These are phyloP conservation scores for Pipistrellus pygmaeus DNA, from an alignment of 2,797 vertebrate genomes.

Conservation along the genomic window DNA sequence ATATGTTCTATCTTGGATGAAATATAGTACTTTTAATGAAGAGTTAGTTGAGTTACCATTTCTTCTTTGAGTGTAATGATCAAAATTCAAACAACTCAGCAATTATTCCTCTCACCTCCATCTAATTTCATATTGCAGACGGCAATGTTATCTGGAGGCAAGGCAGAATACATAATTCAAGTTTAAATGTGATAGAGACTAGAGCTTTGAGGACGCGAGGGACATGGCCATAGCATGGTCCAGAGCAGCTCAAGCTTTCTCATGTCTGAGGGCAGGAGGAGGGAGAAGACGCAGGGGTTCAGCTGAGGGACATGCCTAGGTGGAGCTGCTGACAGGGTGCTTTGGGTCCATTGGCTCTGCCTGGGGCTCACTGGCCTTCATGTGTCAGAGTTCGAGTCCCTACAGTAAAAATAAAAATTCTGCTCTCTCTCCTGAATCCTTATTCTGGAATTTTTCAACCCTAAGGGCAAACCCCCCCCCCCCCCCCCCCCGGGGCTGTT, in stretches of 20 bases:
- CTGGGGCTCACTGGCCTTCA: neutral
- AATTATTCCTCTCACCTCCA: slow-evolving; percentile 64
- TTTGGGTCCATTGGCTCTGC: neutral
- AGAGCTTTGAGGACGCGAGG: slow-evolving; percentile 4
- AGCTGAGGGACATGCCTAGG: too few relatives aligned
- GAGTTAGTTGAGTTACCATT: slow-evolving; percentile 51
- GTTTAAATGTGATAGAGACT: slow-evolving; percentile 54
- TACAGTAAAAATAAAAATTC: neutral
- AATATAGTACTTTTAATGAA: slow-evolving; percentile 58
- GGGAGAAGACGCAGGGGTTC: neutral
- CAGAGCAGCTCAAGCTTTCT: neutral
- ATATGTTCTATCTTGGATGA: slow-evolving; percentile 48
- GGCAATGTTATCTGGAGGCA: slow-evolving; percentile 57
- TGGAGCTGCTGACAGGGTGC: neutral
- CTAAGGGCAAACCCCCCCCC: neutral
- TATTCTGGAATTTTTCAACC: neutral
- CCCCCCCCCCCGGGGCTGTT: neutral
- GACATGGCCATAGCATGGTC: neutral
- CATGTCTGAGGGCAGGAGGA: neutral
- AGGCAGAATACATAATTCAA: slow-evolving; percentile 59
- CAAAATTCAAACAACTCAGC: slow-evolving; percentile 68
- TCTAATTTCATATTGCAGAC: slow-evolving; percentile 57
- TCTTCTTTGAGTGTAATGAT: slow-evolving; percentile 51
- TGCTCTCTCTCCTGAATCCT: neutral
- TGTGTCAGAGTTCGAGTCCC: neutral